Evolutionary conservation across 2,113 vertebrate species (phyloP).

Genomic region (Rhynchomys soricoides): DNA sequence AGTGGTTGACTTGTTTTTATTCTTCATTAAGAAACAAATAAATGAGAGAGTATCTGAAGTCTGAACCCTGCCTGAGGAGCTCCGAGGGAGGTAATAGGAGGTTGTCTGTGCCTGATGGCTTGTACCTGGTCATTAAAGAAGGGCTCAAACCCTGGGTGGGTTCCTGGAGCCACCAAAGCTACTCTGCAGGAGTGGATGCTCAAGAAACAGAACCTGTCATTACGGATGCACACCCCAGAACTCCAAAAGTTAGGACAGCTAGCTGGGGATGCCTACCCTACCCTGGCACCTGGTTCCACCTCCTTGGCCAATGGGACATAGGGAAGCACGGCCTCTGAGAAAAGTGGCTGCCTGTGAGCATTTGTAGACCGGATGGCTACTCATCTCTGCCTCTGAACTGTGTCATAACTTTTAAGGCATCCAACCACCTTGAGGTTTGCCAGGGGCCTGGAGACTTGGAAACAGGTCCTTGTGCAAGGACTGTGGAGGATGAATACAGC

Average conservation of each 20-base stretch:
- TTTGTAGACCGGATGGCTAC: not conserved
- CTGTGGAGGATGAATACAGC: slow-evolving; percentile 17
- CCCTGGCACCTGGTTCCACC: not conserved
- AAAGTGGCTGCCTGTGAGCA: not conserved
- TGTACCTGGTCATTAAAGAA: slow-evolving; percentile 47
- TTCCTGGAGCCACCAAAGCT: slow-evolving; percentile 45
- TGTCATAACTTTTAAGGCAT: not conserved
- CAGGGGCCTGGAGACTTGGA: not conserved
- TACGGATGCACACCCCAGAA: not conserved
- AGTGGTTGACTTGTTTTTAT: not conserved
- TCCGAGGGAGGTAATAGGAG: slow-evolving; percentile 58
- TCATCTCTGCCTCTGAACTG: not conserved
- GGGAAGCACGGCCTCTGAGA: not conserved
- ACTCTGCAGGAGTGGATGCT: slow-evolving; percentile 36
- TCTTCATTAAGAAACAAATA: not conserved
- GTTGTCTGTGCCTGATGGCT: not conserved
- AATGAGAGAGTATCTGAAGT: not conserved
- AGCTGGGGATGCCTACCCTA: not conserved
- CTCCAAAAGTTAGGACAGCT: not conserved
- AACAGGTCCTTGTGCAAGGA: slow-evolving; percentile 1
- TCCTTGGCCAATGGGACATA: not conserved
- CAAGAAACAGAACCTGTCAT: slow-evolving; percentile 45
- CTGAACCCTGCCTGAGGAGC: not conserved
- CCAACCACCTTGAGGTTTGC: not conserved
- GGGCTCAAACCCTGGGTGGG: not conserved